Conservation (phyloP, 2,113 vertebrate genomes). For the Brachyistius frenatus region DNA sequence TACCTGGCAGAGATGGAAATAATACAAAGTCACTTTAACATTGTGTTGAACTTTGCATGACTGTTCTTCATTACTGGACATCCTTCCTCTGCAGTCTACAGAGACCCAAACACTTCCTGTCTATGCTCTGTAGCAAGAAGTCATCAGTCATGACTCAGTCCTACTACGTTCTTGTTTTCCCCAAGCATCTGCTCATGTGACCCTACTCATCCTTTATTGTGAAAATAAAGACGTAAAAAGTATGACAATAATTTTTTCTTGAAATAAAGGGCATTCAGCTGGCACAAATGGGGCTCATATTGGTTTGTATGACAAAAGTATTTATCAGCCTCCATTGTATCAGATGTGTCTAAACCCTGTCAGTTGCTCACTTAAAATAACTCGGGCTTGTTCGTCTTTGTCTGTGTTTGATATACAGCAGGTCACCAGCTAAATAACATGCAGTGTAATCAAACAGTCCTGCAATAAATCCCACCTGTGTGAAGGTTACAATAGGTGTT, state of each 20-base stretch:
- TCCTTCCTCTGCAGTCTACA: slow-evolving; percentile 18
- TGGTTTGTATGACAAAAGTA: no score
- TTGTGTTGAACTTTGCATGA: slow-evolving; percentile 23
- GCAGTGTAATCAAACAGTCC: background rate
- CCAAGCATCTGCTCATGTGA: slow-evolving; percentile 22
- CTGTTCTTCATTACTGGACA: slow-evolving; percentile 40
- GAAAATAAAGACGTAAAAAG: background rate
- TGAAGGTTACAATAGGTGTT: background rate
- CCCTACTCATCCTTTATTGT: background rate
- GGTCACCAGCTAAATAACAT: background rate
- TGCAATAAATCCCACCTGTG: background rate
- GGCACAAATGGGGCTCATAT: background rate
- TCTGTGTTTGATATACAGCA: background rate
- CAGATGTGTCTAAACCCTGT: background rate
- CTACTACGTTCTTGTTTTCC: background rate
- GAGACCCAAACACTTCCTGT: slow-evolving; percentile 44
- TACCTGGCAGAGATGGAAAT: slow-evolving; percentile 10
- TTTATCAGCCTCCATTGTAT: background rate
- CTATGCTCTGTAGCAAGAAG: slow-evolving; percentile 12
- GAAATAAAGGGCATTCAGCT: no score
- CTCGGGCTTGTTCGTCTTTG: background rate
- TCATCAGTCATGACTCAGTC: slow-evolving; percentile 41
- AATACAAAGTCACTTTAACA: slow-evolving; percentile 23
- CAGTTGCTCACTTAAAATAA: background rate
- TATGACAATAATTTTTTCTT: background rate